Evolutionary conservation across 2,797 vertebrate genomes (phyloP).

Genomic region (Gymnodraco acuticeps): DNA sequence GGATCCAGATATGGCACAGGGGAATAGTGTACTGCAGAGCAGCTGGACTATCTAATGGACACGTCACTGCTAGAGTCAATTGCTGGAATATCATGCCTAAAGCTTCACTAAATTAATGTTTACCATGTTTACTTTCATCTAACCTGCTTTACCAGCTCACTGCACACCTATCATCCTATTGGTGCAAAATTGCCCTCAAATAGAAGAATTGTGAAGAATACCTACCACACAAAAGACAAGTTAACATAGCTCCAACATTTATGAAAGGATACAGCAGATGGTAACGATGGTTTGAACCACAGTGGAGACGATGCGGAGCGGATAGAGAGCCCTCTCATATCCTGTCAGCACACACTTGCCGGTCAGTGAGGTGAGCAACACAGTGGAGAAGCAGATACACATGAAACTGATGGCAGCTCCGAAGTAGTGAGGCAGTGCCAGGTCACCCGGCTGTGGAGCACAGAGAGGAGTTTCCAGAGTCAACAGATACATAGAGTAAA

Average conservation of each 20-base stretch:
- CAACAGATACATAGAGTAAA: background rate
- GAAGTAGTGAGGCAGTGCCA: slow-evolving; percentile 79
- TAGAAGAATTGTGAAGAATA: background rate
- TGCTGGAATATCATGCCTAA: background rate
- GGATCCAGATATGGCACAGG: slow-evolving; percentile 17
- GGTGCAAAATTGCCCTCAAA: background rate
- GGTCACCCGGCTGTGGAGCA: slow-evolving; percentile 69
- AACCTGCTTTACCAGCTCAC: background rate
- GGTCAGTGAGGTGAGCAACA: slow-evolving; percentile 81
- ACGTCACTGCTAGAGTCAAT: background rate
- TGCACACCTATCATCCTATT: background rate
- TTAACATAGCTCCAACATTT: background rate
- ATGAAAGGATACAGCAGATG: slow-evolving; percentile 85
- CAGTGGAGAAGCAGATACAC: slow-evolving; percentile 83
- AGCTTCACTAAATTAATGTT: background rate
- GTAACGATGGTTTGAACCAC: slow-evolving; percentile 74
- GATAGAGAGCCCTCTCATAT: slow-evolving; percentile 78
- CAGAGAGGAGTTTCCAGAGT: background rate
- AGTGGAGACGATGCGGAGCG: slow-evolving; percentile 69
- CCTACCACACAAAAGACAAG: background rate
- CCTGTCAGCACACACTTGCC: slow-evolving; percentile 77
- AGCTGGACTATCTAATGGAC: slow-evolving; percentile 17
- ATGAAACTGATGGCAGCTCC: slow-evolving; percentile 84
- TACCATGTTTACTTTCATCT: background rate
- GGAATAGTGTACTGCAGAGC: background rate